A percentile compares a stretch with the other conserved stretches of the same genome.
Evolutionary conservation across 1,140 invertebrate genomes (phyloP).

Genomic region (Drosophila murphyi): DNA sequence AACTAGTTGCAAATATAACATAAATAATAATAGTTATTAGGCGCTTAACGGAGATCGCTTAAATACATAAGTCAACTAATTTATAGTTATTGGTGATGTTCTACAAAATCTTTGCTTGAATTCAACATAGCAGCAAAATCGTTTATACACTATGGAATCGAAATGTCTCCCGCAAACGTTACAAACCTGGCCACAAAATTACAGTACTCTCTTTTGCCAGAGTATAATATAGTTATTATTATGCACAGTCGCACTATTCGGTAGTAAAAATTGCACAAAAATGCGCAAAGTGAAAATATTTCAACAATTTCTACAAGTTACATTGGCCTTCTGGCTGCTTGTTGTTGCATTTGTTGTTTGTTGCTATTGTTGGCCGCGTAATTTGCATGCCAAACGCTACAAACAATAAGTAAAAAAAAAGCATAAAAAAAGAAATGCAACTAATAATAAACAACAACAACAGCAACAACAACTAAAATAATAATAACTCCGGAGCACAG

Average conservation of each 20-base stretch:
- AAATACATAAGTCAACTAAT: too few species aligned
- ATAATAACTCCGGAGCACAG: slow-evolving; percentile 14
- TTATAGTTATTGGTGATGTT: too few species aligned
- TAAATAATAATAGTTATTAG: too few species aligned
- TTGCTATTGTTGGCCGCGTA: slow-evolving; percentile 43
- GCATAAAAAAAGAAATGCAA: slow-evolving; percentile 64
- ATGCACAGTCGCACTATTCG: slow-evolving; percentile 14
- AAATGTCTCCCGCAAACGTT: neutral
- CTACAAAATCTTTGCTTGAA: too few species aligned
- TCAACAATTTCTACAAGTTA: slow-evolving; percentile 59
- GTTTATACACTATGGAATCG: too few species aligned
- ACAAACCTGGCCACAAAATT: slow-evolving; percentile 6
- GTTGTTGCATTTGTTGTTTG: slow-evolving; percentile 19
- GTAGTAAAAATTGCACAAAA: slow-evolving; percentile 47
- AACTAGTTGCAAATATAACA: too few species aligned
- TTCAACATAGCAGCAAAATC: too few species aligned
- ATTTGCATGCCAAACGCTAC: slow-evolving; percentile 76
- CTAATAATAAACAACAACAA: slow-evolving; percentile 60
- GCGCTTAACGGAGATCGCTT: too few species aligned
- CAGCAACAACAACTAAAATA: slow-evolving; percentile 1
- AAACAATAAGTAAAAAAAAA: slow-evolving; percentile 75
- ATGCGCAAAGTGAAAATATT: slow-evolving; percentile 70
- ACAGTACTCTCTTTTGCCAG: neutral
- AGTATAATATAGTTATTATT: slow-evolving; percentile 71
- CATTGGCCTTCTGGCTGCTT: slow-evolving; percentile 53